Base-by-base conservation (phyloP, 53 echinoderm and acorn worm species). In the Zoroaster sp. region DNA sequence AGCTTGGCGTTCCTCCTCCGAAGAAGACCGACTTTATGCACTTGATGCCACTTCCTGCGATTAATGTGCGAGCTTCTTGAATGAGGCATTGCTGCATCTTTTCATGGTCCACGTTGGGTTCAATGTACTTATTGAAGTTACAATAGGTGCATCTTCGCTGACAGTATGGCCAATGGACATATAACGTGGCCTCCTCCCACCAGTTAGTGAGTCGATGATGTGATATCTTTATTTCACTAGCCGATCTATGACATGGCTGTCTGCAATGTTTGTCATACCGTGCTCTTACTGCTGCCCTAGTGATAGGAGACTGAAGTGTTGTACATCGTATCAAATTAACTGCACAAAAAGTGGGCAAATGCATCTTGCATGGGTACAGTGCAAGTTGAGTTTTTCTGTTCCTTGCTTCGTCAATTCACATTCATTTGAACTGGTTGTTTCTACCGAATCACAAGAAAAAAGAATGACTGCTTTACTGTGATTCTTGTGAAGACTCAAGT, bases 81-180 rank as follows among this genome's bases (percentile, higher is more conserved):
- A 93, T 85, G 0, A 97, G 88, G 70, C 94, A 95, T 5, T 89
- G 33, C 41, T 72, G 81, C 95, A 97, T 95, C 63, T 75, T 86
- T 18, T 88, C 85, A 25, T 97, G 91, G 66, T 97, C 92, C 12
- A 94, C 89, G 40, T 66, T 78, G 15, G 67, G 65, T 14, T 46
- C 66, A 33, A 95, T 90, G 70, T 97, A 97, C 88, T 97, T 97
- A 86, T 97, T 97, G 75, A 97, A 97, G 78, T 97, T 95, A 68
- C 98, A 97, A 87, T 97, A 97, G n/a, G 95, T 92, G 83, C 95
- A 97, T 41, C 93, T 75, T 51, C 91, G 90, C 78, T 94, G 91
- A 43, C 98, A 97, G 90, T 89, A 97, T 4, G 98, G 98, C 98
- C 98, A 97, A 47, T 96, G 96, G 42, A 96, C 87, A 38, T 96